Conservation (phyloP, 2,888 invertebrate species). For the Hedychridium roseum region DNA sequence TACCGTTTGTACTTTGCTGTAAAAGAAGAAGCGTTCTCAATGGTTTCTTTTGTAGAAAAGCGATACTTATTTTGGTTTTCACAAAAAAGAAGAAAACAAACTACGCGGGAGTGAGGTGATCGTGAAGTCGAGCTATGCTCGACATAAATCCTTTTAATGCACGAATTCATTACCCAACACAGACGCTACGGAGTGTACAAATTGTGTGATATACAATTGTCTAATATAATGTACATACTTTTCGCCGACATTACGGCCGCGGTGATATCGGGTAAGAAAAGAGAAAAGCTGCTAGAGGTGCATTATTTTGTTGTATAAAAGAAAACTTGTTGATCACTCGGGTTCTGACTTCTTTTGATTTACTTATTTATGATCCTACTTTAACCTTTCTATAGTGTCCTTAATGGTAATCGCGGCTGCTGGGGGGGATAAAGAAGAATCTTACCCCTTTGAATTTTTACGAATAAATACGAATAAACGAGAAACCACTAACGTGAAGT, state of each 20-base stretch:
- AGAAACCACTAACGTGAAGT: constrained; percentile 34
- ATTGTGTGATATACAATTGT: constrained; percentile 57
- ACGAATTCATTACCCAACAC: constrained; percentile 35
- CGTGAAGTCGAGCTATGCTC: neutral
- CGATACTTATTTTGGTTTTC: constrained; percentile 18
- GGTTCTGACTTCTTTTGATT: constrained; percentile 50
- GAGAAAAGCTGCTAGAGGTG: constrained; percentile 37
- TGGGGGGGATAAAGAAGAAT: constrained; percentile 31
- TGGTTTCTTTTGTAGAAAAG: constrained; percentile 26
- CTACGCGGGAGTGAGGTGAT: no score
- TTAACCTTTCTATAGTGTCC: constrained; percentile 43
- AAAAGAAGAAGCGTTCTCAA: constrained; percentile 27
- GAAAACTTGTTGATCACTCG: constrained; percentile 49
- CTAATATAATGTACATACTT: constrained; percentile 51
- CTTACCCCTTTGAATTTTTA: constrained; percentile 34
- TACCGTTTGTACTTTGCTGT: constrained; percentile 52
- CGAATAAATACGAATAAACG: constrained; percentile 38
- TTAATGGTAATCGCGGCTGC: constrained; percentile 30
- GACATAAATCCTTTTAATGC: constrained; percentile 5
- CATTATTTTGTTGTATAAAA: constrained; percentile 59
- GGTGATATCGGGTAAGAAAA: constrained; percentile 32
- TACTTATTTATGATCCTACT: constrained; percentile 46
- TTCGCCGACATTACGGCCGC: constrained; percentile 35
- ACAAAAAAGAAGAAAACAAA: no score
- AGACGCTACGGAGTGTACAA: constrained; percentile 53